Percentiles rank a stretch among this genome's conserved stretches.
Evolutionary conservation across 2,113 vertebrate species (phyloP).

Genomic region (Lucifuga dentata): DNA sequence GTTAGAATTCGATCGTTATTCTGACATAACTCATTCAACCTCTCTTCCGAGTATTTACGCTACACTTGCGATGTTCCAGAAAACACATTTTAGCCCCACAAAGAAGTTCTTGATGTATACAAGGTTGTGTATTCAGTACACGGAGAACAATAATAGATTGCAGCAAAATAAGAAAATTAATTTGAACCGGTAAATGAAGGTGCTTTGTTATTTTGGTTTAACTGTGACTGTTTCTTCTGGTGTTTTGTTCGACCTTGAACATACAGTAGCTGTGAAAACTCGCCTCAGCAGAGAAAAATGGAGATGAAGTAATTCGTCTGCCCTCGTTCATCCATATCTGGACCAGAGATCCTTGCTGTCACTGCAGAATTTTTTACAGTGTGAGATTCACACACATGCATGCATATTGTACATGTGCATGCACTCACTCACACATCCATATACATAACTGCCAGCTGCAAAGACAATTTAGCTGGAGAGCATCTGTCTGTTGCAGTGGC

Average conservation of each 20-base stretch:
- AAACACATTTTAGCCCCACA: not conserved
- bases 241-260: constrained; percentile 73
- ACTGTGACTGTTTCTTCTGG: constrained; percentile 38
- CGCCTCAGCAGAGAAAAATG: constrained; percentile 37
- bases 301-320: constrained; percentile 54
- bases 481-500: constrained; percentile 13
- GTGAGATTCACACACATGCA: not conserved
- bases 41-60: too few relatives aligned
- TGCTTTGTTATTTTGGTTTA: constrained; percentile 30
- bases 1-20: too few relatives aligned
- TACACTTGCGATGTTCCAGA: too few relatives aligned
- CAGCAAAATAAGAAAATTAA: constrained; percentile 11
- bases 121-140: not conserved
- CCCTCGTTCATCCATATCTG: constrained; percentile 64
- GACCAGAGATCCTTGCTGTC: constrained; percentile 54
- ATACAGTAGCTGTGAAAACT: constrained; percentile 50
- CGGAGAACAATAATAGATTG: not conserved
- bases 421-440: constrained; percentile 11
- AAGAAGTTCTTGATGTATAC: not conserved
- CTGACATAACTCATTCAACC: too few relatives aligned
- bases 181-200: constrained; percentile 3
- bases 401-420: not conserved
- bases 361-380: constrained; percentile 44
- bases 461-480: constrained; percentile 8
- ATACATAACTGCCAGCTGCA: constrained; percentile 2